These are phyloP conservation scores for Pipistrellus pipistrellus DNA, from an alignment of 2,797 vertebrate species.

Conservation along the genomic window DNA sequence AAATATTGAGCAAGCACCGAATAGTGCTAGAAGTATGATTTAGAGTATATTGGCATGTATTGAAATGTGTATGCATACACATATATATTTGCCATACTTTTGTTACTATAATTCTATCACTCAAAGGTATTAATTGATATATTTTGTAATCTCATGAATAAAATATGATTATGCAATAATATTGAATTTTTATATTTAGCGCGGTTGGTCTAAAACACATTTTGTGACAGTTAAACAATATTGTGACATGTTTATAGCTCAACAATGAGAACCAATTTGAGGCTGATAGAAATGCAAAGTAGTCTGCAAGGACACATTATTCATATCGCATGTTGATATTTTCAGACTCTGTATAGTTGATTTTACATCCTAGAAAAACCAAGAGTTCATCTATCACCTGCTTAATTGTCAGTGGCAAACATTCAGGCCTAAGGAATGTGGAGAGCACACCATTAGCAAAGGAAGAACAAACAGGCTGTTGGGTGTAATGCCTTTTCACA, in stretches of 20 bases:
- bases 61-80: neutral
- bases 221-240: slow-evolving; percentile 78
- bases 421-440: slow-evolving; percentile 71
- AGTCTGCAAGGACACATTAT: slow-evolving; percentile 78
- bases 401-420: slow-evolving; percentile 86
- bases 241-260: slow-evolving; percentile 74
- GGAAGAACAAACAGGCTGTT: slow-evolving; percentile 43
- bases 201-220: slow-evolving; percentile 36
- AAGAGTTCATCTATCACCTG: slow-evolving; percentile 86
- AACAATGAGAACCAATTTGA: slow-evolving; percentile 78
- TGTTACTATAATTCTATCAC: neutral
- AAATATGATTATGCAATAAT: slow-evolving; percentile 39
- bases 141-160: slow-evolving; percentile 61
- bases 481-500: slow-evolving; percentile 47
- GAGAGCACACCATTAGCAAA: slow-evolving; percentile 64
- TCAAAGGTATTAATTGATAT: slow-evolving; percentile 56
- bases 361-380: slow-evolving; percentile 79
- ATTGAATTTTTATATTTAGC: slow-evolving; percentile 73
- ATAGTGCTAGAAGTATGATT: slow-evolving; percentile 14
- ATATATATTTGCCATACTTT: neutral
- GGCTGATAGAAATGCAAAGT: slow-evolving; percentile 85
- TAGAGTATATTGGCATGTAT: neutral
- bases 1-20: slow-evolving; percentile 7
- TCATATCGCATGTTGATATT: slow-evolving; percentile 80
- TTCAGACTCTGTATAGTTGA: slow-evolving; percentile 81